Percentiles rank a stretch among this genome's conserved stretches.
Evolutionary conservation across 2,113 vertebrate genomes (phyloP).

Genomic region (Sinocyclocheilus maitianheensis): DNA sequence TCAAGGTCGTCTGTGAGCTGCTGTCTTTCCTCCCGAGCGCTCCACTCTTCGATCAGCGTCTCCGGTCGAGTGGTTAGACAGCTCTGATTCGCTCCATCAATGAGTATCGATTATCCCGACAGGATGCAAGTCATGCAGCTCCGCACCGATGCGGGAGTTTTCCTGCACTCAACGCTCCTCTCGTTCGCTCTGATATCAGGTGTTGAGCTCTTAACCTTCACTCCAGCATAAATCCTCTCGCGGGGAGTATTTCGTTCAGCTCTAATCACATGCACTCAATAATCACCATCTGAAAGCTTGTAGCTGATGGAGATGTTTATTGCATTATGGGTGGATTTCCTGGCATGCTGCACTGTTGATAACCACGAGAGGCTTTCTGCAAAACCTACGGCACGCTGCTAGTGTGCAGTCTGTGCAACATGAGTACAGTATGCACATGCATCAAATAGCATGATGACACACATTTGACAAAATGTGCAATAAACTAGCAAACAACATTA

Average conservation of each 20-base stretch:
- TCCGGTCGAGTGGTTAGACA: not conserved
- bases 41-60: not conserved
- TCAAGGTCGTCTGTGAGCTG: not conserved
- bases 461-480: not conserved
- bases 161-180: not conserved
- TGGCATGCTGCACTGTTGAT: not conserved
- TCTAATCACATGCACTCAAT: not conserved
- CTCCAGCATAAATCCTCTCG: not conserved
- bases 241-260: not conserved
- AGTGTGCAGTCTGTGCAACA: not conserved
- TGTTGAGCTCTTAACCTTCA: not conserved
- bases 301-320: not conserved
- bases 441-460: not conserved
- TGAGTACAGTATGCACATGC: not conserved
- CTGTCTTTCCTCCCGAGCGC: not conserved
- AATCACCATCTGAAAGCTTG: not conserved
- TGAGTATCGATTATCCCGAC: slow-evolving; percentile 28
- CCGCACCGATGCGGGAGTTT: not conserved
- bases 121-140: slow-evolving; percentile 15
- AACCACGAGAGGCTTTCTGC: not conserved
- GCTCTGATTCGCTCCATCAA: slow-evolving; percentile 40
- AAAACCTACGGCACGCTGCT: not conserved
- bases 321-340: not conserved
- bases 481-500: not conserved
- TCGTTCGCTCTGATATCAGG: not conserved